phyloP scores from a whole-genome alignment of 2,888 invertebrate species.

The Drosophila mulleri region DNA sequence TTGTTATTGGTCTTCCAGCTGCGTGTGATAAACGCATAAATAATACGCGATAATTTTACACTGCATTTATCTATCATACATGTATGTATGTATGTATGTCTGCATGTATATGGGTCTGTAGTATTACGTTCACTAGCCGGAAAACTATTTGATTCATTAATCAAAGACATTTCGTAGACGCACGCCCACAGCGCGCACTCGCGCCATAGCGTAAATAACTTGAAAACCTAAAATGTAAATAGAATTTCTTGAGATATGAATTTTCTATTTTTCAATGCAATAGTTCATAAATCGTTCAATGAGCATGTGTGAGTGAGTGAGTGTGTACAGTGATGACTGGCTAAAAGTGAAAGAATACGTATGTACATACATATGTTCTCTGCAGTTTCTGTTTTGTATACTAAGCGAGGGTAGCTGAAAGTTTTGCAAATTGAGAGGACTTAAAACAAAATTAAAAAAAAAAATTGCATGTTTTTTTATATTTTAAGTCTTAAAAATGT shows the following conservation, averaged over 20 bases:
- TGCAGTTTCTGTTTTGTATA: background rate
- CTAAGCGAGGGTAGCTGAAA: background rate
- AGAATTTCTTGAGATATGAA: slow-evolving; percentile 10
- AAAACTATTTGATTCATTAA: slow-evolving; percentile 42
- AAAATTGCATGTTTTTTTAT: no score
- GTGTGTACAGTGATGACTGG: background rate
- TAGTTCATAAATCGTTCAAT: slow-evolving; percentile 61
- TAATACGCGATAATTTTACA: slow-evolving; percentile 33
- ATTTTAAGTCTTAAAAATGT: no score
- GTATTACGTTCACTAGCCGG: background rate
- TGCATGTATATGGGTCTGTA: background rate
- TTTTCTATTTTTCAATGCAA: slow-evolving; percentile 35
- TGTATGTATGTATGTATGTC: background rate
- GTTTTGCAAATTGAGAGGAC: background rate
- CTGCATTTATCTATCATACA: background rate
- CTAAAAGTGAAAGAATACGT: background rate
- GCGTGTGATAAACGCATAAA: slow-evolving; percentile 35
- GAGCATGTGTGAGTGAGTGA: background rate
- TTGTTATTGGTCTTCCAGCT: slow-evolving; percentile 48
- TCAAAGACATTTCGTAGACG: slow-evolving; percentile 37
- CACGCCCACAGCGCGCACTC: slow-evolving; percentile 21
- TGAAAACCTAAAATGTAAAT: background rate
- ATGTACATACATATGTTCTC: background rate
- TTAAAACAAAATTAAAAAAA: background rate
- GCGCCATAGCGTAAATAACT: slow-evolving; percentile 37